A percentile compares a stretch with the other conserved stretches of the same genome.
Evolutionary conservation across 2,113 vertebrate genomes (phyloP).

Genomic region (Pandion haliaetus): DNA sequence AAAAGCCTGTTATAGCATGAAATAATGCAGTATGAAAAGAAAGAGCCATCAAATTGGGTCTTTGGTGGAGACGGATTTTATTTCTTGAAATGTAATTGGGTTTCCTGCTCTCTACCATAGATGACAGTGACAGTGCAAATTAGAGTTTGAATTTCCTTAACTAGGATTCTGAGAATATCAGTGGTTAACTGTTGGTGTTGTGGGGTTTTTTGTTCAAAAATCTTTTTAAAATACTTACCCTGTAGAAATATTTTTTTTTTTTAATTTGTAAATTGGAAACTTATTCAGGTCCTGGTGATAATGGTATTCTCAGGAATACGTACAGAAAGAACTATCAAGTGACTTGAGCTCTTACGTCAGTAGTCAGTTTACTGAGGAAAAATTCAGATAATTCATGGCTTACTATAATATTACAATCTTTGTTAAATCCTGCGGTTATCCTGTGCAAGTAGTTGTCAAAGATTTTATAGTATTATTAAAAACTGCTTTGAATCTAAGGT

Average conservation of each 20-base stretch:
- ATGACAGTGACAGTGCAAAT: not conserved
- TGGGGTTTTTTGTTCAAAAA: not conserved
- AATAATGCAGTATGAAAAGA: not conserved
- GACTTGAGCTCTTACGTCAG: not conserved
- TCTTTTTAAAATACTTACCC: not conserved
- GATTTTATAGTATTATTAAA: not conserved
- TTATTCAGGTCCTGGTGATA: not conserved
- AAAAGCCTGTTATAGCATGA: not conserved
- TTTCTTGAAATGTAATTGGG: not conserved
- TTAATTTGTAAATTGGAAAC: not conserved
- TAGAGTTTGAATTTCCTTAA: not conserved
- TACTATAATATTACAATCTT: not conserved
- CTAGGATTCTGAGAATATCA: not conserved
- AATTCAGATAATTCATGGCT: not conserved
- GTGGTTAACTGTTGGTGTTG: not conserved
- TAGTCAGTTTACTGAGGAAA: not conserved
- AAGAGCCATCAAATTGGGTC: not conserved
- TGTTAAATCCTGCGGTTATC: not conserved
- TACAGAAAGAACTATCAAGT: not conserved
- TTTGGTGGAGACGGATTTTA: not conserved
- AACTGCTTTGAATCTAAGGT: not conserved
- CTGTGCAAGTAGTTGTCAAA: not conserved
- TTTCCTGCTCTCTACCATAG: not conserved
- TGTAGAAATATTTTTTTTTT: not conserved
- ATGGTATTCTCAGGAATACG: not conserved